Evolutionary conservation across 2,113 vertebrate species (phyloP), one percentile per base, ranked within the genome.

Genomic region (Maccullochella peelii): DNA sequence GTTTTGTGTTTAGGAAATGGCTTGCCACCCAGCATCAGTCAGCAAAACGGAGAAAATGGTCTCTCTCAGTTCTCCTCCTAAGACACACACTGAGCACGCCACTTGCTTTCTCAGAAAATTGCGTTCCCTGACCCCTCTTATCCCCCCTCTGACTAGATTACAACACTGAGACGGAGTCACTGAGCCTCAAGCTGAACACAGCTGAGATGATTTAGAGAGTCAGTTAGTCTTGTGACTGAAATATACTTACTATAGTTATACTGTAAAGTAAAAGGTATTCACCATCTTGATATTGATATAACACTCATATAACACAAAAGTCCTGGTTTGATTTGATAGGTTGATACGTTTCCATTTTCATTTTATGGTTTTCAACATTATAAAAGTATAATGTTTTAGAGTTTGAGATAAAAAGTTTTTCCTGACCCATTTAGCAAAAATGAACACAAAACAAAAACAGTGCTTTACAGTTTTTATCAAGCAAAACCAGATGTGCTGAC

Each of bases 1-100:
- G 57, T 81, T 86, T 44, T 58, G n/a, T 49, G 62, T 80, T 76
- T 77, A 77, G 85, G 62, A 94, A 87, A 80, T 87, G 85, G 44
- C 42, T 23, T 38, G 58, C 21, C 36, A 82, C 71, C 42, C 33
- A 72, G 47, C 80, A 81, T 88, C 86, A 73, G 78, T 86, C 88
- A 84, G 65, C 73, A 52, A 63, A 16, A 27, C 18, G 9, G 66
- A 86, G 85, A 81, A 91, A 91, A 86, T 62, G 8, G 33, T 77
- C 59, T 70, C 25, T 85, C 58, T 91, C 72, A 47, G 63, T 80
- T 84, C 61, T 86, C 70, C 65, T 80, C 73, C 40, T 57, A 4
- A 65, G 52, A 71, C 25, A 55, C 59, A 36, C 33, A 30, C 59
- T 57, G 40, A 44, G 25, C 76, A 66, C 1, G 27, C 54, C 57